A percentile compares a stretch with the other conserved stretches of the same genome.
phyloP scores from a whole-genome alignment of 2,797 vertebrate genomes.

The Poeciliopsis infans region DNA sequence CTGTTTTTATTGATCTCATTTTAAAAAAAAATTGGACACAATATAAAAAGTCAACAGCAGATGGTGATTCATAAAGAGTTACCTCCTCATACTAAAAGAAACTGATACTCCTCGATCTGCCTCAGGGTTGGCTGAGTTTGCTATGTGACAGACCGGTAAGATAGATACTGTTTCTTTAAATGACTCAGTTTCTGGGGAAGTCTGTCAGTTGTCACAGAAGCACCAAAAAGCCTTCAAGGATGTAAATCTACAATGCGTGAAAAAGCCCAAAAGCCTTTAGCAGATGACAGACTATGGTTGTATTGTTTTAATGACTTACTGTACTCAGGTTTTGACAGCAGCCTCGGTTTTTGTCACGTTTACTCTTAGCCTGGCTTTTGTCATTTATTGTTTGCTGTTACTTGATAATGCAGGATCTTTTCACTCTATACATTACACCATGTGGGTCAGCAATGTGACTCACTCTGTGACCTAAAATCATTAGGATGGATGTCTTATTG shows the following conservation, averaged over 20 bases:
- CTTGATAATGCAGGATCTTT: not conserved
- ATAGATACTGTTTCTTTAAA: constrained; percentile 16
- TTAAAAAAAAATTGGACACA: not conserved
- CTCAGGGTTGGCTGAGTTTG: not conserved
- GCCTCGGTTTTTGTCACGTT: not conserved
- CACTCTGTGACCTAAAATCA: not conserved
- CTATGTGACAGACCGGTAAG: not conserved
- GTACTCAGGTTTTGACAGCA: not conserved
- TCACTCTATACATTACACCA: not conserved
- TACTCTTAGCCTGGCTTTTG: not conserved
- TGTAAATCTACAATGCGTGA: not conserved
- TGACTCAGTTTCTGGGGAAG: constrained; percentile 24
- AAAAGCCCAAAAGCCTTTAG: not conserved
- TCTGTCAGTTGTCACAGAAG: constrained; percentile 5
- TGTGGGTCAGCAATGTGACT: constrained; percentile 2
- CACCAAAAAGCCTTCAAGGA: not conserved
- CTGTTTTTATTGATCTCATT: not conserved
- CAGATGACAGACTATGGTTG: constrained; percentile 1
- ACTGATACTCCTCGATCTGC: not conserved
- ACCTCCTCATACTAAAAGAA: not conserved
- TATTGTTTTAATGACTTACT: not conserved
- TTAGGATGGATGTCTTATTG: constrained; percentile 10
- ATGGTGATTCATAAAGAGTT: not conserved
- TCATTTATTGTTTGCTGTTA: constrained; percentile 25
- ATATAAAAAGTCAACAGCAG: not conserved